Conservation (phyloP, 2,113 vertebrate species). For the Cygnus buccinator region DNA sequence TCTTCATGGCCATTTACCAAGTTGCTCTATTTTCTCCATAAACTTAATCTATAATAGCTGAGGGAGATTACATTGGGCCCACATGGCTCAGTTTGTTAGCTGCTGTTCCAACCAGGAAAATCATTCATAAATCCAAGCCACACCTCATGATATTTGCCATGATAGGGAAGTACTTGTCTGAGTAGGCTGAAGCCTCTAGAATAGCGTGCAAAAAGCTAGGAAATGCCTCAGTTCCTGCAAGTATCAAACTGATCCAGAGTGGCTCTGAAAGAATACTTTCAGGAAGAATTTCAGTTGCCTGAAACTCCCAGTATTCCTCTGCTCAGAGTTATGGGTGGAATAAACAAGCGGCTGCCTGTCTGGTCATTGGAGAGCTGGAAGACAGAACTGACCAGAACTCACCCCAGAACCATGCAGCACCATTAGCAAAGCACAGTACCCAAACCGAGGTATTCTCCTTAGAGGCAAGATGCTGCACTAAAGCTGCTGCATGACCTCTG, state of each 20-base stretch:
- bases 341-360: no score
- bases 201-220: neutral
- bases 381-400: neutral
- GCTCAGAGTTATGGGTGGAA: neutral
- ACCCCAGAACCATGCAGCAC: neutral
- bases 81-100: neutral
- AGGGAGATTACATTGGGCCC: neutral
- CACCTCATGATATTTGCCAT: neutral
- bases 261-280: neutral
- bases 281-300: neutral
- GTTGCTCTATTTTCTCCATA: neutral
- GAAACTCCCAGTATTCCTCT: neutral
- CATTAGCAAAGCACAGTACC: neutral
- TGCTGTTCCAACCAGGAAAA: neutral
- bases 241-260: neutral
- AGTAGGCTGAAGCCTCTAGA: neutral
- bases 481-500: neutral
- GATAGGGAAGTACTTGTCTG: neutral
- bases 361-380: no score
- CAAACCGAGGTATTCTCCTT: neutral
- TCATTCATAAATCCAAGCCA: neutral
- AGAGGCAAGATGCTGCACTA: neutral
- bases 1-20: neutral
- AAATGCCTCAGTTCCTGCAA: neutral
- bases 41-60: neutral